These are phyloP conservation scores for Masticophis lateralis DNA, from an alignment of 2,797 vertebrate species.

Conservation along the genomic window DNA sequence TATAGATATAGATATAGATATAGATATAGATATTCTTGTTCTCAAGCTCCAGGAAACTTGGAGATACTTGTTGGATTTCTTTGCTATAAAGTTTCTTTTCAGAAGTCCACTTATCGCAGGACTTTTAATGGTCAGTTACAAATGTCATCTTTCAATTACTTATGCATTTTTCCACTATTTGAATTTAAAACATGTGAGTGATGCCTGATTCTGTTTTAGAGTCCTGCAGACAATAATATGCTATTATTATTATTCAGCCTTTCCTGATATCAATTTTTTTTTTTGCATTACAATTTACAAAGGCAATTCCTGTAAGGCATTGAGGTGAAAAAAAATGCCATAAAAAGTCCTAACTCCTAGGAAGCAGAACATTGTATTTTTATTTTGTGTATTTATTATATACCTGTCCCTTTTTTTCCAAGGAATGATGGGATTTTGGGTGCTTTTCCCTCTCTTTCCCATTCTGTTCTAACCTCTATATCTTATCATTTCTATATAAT, in stretches of 20 bases:
- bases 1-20: too few relatives aligned
- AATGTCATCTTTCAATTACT: neutral
- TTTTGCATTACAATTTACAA: neutral
- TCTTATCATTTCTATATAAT: neutral
- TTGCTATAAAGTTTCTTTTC: fast-evolving
- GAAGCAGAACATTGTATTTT: too few relatives aligned
- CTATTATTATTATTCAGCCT: neutral
- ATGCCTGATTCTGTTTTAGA: neutral
- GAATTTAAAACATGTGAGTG: neutral
- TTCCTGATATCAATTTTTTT: neutral
- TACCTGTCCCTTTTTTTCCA: neutral
- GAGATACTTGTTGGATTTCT: fast-evolving
- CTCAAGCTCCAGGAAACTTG: neutral
- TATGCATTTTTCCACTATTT: neutral
- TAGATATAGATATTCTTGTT: neutral
- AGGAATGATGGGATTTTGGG: neutral
- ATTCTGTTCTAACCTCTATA: neutral
- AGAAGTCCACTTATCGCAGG: neutral
- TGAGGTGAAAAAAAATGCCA: neutral
- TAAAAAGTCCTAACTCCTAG: neutral
- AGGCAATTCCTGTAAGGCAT: neutral
- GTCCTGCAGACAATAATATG: neutral
- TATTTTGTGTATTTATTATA: neutral
- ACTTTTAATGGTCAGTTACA: neutral
- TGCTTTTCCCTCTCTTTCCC: neutral